Base-by-base conservation (phyloP, 35 echinoderm and acorn worm genomes). In the Diadema setosum region DNA sequence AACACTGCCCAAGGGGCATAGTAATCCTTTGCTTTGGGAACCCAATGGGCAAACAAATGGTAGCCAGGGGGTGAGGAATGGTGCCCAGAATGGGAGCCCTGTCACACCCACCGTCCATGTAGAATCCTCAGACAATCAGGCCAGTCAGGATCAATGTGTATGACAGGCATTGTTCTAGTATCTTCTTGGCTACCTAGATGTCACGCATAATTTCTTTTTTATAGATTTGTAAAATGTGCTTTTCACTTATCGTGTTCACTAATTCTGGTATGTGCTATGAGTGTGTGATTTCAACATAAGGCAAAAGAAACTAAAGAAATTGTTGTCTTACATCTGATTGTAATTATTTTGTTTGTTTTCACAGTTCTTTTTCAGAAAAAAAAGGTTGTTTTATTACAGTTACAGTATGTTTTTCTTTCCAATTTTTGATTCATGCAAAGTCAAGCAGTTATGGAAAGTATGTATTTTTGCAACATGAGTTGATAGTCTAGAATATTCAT, bases 21-120 rank as follows among this genome's bases (percentile, higher is more conserved):
- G 73, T 20, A 78, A 78, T 41, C 73, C 73, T 34, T 42, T 78
- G 37, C 40, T 78, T 41, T 44, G 73, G 73, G 73, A 78, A 78
- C 73, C 73, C 9, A 78, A 44, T 24, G 73, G 73, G 24, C 73
- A 78, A 78, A 44, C 73, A 78, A 78, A 78, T 44, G 44, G 30
- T 21, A 78, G 73, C 40, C 73, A 33, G 11, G 44, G 73, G 37
- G 11, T 78, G 73, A 41, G 73, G 37, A 78, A 78, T 21, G 73
- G 73, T 14, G 44, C 73, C 16, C 73, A 78, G 40, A 78, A 78
- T 78, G 73, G 73, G 24, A 78, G 40, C 15, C 9, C 73, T 3
- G n/a, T 41, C 2, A 33, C 73, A n/a, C 73, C 73, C 11, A 32
- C 73, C 37, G 40, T 78, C 37, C 36, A 78, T 44, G 73, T 44